Conservation (phyloP, 1,140 invertebrate species). For the Zaprionus nigranus region DNA sequence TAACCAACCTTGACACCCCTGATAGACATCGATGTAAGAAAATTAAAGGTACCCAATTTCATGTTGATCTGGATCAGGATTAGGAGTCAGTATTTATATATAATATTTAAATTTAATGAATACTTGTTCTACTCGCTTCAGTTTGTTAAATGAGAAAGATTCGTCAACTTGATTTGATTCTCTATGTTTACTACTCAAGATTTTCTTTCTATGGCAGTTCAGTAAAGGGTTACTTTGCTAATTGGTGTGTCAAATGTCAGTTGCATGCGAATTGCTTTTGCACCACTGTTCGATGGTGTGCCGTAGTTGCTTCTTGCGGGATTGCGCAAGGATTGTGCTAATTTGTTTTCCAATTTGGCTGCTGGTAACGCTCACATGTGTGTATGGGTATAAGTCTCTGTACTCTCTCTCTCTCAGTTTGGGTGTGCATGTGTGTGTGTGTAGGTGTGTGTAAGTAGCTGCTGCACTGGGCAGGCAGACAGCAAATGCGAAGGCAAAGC, state of each 20-base stretch:
- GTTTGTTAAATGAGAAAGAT: not conserved
- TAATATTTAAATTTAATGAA: too few relatives aligned
- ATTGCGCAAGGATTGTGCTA: constrained; percentile 75
- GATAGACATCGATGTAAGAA: too few relatives aligned
- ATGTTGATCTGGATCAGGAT: too few relatives aligned
- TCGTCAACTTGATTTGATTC: not conserved
- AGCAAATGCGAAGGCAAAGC: not conserved
- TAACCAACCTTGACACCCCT: too few relatives aligned
- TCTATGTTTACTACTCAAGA: too few relatives aligned
- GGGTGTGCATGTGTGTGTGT: constrained; percentile 8
- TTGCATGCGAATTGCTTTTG: constrained; percentile 49
- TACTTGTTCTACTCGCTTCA: too few relatives aligned
- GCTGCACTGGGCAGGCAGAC: constrained; percentile 3
- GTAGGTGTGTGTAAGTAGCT: constrained; percentile 19
- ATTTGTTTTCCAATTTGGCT: constrained; percentile 71
- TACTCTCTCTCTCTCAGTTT: not conserved
- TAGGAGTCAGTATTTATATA: too few relatives aligned
- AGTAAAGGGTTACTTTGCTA: not conserved
- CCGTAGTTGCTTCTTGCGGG: constrained; percentile 23
- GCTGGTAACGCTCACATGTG: constrained; percentile 29
- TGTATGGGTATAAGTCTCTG: constrained; percentile 7
- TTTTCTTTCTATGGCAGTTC: too few relatives aligned
- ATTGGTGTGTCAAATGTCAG: not conserved
- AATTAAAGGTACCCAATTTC: too few relatives aligned
- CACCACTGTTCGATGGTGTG: constrained; percentile 50